Base-by-base conservation (phyloP, 2,113 vertebrate genomes). In the Pavo muticus region DNA sequence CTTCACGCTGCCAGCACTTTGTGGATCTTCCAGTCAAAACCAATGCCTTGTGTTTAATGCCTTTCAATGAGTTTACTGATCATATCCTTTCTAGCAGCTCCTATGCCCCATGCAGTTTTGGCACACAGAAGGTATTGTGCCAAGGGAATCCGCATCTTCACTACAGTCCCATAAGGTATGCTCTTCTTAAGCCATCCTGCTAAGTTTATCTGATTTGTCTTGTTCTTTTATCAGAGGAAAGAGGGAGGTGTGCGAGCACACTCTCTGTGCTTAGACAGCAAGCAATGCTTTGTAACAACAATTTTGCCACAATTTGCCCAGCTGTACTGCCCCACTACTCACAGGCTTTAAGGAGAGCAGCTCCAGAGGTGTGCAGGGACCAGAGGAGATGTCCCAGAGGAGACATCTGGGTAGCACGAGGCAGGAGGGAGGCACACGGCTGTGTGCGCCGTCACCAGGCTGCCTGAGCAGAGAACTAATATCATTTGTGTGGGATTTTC, bases 401-500 rank as follows among this genome's bases (percentile, higher is more conserved):
- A 88, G 32, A 80, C 48, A 87, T 84, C 50, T 60, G 87, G 84
- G 75, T 60, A 77, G 54, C 52, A 87, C 76, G 69, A 91, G 74
- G 87, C 48, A 74, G 84, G 90, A 94, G 72, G 91, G 67, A 91
- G 84, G 89, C 91, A 89, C 84, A 84, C 81, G 91, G 52, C 90
- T 32, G 0, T 71, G 35, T 3, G 32, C 69, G 88, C 94, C 1
- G 0, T 64, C 87, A 76, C 88, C 93, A 93, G 84, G 74, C 95
- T 91, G 87, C 86, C 84, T 89, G 89, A 87, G 82, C 90, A 85
- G 81, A 67, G 59, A 94, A 91, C 91, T 89, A 95, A 96, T 95
- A 92, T 94, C 11, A 77, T 93, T 96, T 89, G 90, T 95, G 94
- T 94, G 95, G 92, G 94, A 84, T 96, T 93, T 96, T 96, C 95